Conservation (phyloP, 2,888 invertebrate genomes). For the Lithosia quadra region DNA sequence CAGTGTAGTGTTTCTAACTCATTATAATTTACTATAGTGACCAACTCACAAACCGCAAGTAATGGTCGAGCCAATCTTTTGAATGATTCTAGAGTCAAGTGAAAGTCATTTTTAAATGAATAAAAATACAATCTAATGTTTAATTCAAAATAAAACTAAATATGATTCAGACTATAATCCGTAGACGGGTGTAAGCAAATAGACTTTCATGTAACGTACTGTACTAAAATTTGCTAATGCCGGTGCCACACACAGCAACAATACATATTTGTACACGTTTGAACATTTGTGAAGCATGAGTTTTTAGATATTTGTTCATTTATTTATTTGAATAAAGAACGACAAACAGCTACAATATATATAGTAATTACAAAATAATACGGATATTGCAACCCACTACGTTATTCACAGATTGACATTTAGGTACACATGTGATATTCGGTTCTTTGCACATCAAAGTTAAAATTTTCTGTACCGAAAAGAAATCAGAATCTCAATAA, state of each 20-base stretch:
- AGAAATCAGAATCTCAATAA: no score
- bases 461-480: no score
- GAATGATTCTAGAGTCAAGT: not conserved
- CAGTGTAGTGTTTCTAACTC: no score
- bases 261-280: not conserved
- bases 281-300: not conserved
- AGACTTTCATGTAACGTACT: slow-evolving; percentile 2
- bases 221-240: not conserved
- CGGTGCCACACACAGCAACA: not conserved
- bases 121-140: slow-evolving; percentile 4
- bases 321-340: no score
- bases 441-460: no score
- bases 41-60: not conserved
- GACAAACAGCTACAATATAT: no score
- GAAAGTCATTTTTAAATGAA: not conserved
- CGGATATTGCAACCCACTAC: no score
- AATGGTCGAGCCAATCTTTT: not conserved
- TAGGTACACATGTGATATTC: no score
- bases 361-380: no score
- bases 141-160: not conserved
- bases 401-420: no score
- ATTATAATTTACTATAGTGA: not conserved
- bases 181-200: not conserved
- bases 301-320: no score
- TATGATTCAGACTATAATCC: slow-evolving; percentile 1